Percentiles rank a stretch among this genome's conserved stretches.
Conservation (phyloP, 2,113 vertebrate genomes). For the Antennarius striatus region DNA sequence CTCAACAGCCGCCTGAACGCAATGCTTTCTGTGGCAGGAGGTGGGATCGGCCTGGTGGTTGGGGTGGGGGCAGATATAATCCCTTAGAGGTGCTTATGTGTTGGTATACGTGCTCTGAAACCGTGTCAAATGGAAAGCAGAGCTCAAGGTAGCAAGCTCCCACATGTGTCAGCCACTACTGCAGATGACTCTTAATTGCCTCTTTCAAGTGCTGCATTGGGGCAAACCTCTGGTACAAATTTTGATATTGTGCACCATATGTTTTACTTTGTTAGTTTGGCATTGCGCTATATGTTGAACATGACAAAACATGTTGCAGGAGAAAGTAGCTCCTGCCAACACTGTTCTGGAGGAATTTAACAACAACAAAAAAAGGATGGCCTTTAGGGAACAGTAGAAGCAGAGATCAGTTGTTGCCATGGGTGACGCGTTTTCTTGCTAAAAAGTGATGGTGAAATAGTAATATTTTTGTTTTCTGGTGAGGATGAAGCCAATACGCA, state of each 20-base stretch:
- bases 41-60: conserved; percentile 47
- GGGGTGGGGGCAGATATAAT: conserved; percentile 44
- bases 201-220: conserved; percentile 2
- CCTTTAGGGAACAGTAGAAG: conserved; percentile 11
- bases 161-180: conserved; percentile 71
- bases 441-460: too few relatives aligned
- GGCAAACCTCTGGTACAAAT: conserved; percentile 13
- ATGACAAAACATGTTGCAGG: conserved; percentile 67
- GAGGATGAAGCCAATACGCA: conserved; percentile 54
- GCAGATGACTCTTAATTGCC: conserved; percentile 53
- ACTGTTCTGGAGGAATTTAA: conserved; percentile 46
- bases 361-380: conserved; percentile 17
- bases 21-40: conserved; percentile 50
- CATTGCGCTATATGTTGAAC: conserved; percentile 11
- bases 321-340: conserved; percentile 15
- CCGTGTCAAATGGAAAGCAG: conserved; percentile 67
- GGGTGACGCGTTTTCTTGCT: too few relatives aligned
- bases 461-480: not conserved
- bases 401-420: conserved; percentile 40
- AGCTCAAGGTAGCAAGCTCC: conserved; percentile 50
- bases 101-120: conserved; percentile 61
- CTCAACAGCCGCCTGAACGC: conserved; percentile 60
- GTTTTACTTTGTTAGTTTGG: conserved; percentile 25
- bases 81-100: conserved; percentile 59
- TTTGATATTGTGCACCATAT: conserved; percentile 28